Evolutionary conservation across 1,140 invertebrate genomes (phyloP).

Genomic region (Ganaspis sp.): DNA sequence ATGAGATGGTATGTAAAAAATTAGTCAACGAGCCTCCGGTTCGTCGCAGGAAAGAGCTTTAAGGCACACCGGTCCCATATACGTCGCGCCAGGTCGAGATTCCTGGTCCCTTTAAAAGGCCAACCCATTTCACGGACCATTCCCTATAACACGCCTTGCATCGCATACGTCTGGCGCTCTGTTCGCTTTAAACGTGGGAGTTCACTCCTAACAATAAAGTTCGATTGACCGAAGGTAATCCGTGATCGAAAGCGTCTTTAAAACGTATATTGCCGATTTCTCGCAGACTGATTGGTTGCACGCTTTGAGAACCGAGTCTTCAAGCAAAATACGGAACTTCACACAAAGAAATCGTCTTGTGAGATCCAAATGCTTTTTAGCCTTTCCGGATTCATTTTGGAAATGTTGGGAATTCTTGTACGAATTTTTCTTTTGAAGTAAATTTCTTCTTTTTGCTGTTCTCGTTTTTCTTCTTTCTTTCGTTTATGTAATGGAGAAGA

Average conservation of each 20-base stretch:
- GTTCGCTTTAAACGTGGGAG: conserved; percentile 33
- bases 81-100: conserved; percentile 30
- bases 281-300: conserved; percentile 33
- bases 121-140: conserved; percentile 61
- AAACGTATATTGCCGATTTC: conserved; percentile 33
- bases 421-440: too few relatives aligned
- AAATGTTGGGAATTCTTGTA: too few relatives aligned
- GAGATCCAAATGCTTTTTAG: too few relatives aligned
- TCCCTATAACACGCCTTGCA: conserved; percentile 51
- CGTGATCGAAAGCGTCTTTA: conserved; percentile 38
- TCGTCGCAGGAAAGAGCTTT: conserved; percentile 7
- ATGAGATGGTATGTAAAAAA: conserved; percentile 36
- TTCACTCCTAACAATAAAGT: conserved; percentile 53
- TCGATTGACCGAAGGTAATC: conserved; percentile 56
- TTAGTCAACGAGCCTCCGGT: conserved; percentile 32
- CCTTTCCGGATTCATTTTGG: too few relatives aligned
- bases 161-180: conserved; percentile 39
- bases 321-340: neutral
- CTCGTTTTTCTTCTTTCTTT: too few relatives aligned
- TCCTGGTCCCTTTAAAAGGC: conserved; percentile 45
- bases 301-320: neutral
- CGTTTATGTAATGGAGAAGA: too few relatives aligned
- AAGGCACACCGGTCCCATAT: conserved; percentile 20
- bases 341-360: neutral
- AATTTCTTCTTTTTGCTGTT: too few relatives aligned